Base-by-base conservation (phyloP, 2,113 vertebrate genomes). In the Seriola rivoliana region DNA sequence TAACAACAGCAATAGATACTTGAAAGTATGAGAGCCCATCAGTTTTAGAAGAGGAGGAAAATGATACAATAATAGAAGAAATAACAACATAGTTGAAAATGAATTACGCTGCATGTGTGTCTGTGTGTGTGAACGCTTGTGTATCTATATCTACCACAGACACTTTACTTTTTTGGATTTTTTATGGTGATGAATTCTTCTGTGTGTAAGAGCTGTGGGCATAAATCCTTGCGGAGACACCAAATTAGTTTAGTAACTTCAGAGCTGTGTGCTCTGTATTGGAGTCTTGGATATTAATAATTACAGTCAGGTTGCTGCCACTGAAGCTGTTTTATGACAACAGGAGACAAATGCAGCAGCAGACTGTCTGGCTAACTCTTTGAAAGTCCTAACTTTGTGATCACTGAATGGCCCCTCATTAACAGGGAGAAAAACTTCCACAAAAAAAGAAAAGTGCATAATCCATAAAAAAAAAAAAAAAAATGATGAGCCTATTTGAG, bases 171-270 rank as follows among this genome's bases (percentile, higher is more conserved):
- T 67, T 63, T 48, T 16, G 9, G 2, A 23, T 50, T 63, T 78
- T 73, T 76, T 59, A 67, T 82, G 44, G 64, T 73, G 87, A 81
- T 80, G 58, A 78, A 88, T 84, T 78, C 32, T 77, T 85, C 38
- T 60, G 44, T 44, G 59, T 76, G 68, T 75, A 78, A 77, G 38
- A 81, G 80, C 72, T 29, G 11, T 70, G 63, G 58, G 75, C 52
- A 70, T 78, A 67, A 80, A 85, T 89, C 62, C 68, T 79, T 29
- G 52, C 69, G 40, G 73, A 68, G 75, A 80, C 46, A 67, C 46
- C 55, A 85, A 85, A 86, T 78, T 69, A 72, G 78, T 84, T 88
- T 76, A 75, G 85, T n/a, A 85, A 73, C 81, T 85, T 80, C 44
- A 67, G 71, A 78, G 59, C 1, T 16, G 58, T 58, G 54, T 48